phyloP scores from a whole-genome alignment of 2,113 vertebrate genomes.

The Orthonyx spaldingii region DNA sequence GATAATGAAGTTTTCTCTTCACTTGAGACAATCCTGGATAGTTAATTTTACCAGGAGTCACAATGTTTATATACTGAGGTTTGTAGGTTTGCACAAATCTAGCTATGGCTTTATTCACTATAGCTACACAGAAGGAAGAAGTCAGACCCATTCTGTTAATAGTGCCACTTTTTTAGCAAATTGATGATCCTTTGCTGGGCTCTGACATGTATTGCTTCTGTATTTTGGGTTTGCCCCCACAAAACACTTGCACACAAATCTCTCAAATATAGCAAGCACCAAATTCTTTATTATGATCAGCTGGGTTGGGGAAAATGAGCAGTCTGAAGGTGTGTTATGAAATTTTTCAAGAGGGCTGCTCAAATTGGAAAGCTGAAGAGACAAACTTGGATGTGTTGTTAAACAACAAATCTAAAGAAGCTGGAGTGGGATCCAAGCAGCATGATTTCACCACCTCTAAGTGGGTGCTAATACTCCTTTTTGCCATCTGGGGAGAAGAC shows the following conservation, averaged over 20 bases:
- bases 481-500: neutral
- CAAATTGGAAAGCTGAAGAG: neutral
- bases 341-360: neutral
- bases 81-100: neutral
- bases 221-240: accelerated
- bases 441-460: neutral
- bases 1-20: neutral
- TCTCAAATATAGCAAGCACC: neutral
- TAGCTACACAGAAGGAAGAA: neutral
- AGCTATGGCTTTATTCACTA: neutral
- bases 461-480: neutral
- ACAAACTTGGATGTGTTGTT: neutral
- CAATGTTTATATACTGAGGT: neutral
- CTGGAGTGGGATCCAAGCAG: neutral
- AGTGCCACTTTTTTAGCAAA: neutral
- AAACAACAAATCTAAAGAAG: neutral
- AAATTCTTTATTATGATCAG: neutral
- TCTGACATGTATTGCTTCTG: neutral
- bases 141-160: neutral
- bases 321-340: neutral
- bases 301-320: neutral
- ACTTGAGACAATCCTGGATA: neutral
- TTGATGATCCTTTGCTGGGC: neutral
- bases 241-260: neutral
- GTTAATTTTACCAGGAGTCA: neutral